Conservation (phyloP, 2,888 invertebrate genomes). For the Tethea ocularis region DNA sequence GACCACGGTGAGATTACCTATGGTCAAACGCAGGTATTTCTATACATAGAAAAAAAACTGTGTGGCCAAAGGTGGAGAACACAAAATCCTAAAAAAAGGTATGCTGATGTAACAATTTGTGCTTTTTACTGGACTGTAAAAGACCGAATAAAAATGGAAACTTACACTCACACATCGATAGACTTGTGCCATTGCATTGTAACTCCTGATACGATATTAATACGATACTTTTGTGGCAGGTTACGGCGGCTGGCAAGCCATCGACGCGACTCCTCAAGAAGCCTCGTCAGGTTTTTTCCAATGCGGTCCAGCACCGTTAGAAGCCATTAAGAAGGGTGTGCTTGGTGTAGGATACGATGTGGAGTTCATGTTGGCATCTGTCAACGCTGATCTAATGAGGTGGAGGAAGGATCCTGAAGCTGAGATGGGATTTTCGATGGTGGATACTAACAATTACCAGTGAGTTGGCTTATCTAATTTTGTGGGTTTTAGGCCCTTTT, state of each 20-base stretch:
- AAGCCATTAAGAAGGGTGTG: conserved; percentile 90
- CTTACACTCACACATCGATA: not conserved
- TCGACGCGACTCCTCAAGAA: conserved; percentile 94
- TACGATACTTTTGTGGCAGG: conserved; percentile 62
- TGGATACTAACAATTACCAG: conserved; percentile 90
- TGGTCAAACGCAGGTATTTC: too few species aligned
- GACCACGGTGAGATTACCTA: too few species aligned
- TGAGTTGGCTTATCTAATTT: conserved; percentile 61
- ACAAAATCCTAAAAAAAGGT: too few species aligned
- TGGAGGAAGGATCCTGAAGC: conserved; percentile 88
- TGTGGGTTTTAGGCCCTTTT: too few species aligned
- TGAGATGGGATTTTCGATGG: conserved; percentile 86
- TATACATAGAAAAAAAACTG: too few species aligned
- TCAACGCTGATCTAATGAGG: conserved; percentile 92
- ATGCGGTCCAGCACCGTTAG: conserved; percentile 91
- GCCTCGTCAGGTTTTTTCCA: conserved; percentile 88
- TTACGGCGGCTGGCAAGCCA: conserved; percentile 95
- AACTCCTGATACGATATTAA: not conserved
- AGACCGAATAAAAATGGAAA: too few species aligned
- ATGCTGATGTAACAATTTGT: too few species aligned
- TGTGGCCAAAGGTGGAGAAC: too few species aligned
- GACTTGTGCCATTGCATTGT: not conserved
- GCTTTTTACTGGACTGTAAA: too few species aligned
- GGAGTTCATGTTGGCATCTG: conserved; percentile 90
- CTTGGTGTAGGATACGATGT: conserved; percentile 90